These are phyloP conservation scores for Agelastica alni DNA, from an alignment of 2,888 invertebrate species.

Conservation along the genomic window DNA sequence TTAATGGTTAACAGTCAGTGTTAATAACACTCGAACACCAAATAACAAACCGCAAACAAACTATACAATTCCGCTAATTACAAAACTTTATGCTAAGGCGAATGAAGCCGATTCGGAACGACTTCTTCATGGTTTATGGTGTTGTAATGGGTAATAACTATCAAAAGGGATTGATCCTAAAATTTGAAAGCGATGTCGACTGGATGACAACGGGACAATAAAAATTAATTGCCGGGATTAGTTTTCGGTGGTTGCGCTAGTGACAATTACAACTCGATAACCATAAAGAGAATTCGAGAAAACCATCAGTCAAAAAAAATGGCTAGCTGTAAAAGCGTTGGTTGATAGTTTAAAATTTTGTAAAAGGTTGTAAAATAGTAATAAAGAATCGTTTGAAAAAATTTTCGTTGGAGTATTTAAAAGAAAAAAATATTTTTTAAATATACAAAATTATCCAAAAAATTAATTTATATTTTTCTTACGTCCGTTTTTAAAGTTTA, in stretches of 20 bases:
- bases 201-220: conserved; percentile 42
- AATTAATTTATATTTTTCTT: too few relatives aligned
- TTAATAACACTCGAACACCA: neutral
- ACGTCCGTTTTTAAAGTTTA: too few relatives aligned
- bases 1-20: too few relatives aligned
- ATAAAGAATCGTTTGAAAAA: too few relatives aligned
- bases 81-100: conserved; percentile 26
- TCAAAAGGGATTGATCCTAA: conserved; percentile 31
- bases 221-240: conserved; percentile 55
- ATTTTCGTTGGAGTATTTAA: too few relatives aligned
- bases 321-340: neutral
- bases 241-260: conserved; percentile 37
- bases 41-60: conserved; percentile 23
- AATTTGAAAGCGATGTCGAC: conserved; percentile 32
- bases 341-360: neutral
- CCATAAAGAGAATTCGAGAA: conserved; percentile 40
- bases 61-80: conserved; percentile 22
- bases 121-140: conserved; percentile 25
- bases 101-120: conserved; percentile 22
- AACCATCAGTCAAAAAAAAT: conserved; percentile 44
- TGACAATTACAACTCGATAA: conserved; percentile 51
- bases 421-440: too few relatives aligned
- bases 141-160: conserved; percentile 32
- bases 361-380: neutral
- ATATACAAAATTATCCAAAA: too few relatives aligned